Base-by-base conservation (phyloP, 1,140 invertebrate genomes). In the Gonioctena quinquepunctata region DNA sequence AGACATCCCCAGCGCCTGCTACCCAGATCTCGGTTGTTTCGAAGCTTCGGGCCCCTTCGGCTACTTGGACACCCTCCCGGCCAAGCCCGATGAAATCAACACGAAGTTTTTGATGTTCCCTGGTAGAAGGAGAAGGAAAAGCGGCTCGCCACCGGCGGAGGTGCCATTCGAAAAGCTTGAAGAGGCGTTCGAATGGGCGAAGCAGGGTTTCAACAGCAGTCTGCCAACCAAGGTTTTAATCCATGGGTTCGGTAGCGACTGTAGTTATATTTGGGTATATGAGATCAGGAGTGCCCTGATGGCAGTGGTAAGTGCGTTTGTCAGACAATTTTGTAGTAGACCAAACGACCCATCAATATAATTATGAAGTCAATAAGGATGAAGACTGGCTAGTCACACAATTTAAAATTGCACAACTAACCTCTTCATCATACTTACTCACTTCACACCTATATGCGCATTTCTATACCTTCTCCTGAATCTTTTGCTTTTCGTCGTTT, bases 241-340 rank as follows among this genome's bases (percentile, higher is more conserved):
- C 0, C 96, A 99, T 77, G 96, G 96, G 2, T 99, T 98, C 79
- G 94, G 95, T 1, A 95, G 94, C 52, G 93, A 92, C 75, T 96
- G 95, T 77, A 89, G 91, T 18, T 91, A 94, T 72, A 90, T 94
- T 7, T 98, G 96, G 96, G 94, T 97, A 0, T 93, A 94, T 78
- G 94, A 96, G 79, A 96, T 98, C 93, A 88, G 94, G 42, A 91
- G 92, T 18, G 94, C 94, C 8, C 86, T 97, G 1, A 93, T 96
- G 90, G 90, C 92, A 18, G 92, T 94, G 80, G 92, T 93, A 83
- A 88, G 90, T 73, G 27, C 21, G 7, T 42, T 42, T n/a, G 16
- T n/a, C 33, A n/a, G 7, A 11, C 0, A n/a, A n/a, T n/a, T n/a
- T n/a, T n/a, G n/a, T n/a, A n/a, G n/a, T n/a, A n/a, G n/a, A n/a